Evolutionary conservation across 2,888 invertebrate species (phyloP).

Genomic region (Melieria omissa): DNA sequence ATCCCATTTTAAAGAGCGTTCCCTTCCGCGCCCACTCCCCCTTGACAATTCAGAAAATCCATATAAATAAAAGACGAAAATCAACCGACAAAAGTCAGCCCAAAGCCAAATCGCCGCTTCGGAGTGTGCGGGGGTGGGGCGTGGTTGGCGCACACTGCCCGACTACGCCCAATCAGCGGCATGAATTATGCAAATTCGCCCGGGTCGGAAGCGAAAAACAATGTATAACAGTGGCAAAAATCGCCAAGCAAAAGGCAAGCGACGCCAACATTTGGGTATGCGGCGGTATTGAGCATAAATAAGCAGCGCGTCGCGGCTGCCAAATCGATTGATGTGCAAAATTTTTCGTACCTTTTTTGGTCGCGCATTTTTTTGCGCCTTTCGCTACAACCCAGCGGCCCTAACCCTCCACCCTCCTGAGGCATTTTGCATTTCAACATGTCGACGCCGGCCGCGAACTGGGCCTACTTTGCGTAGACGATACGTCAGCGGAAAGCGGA

Average conservation of each 20-base stretch:
- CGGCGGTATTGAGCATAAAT: not conserved
- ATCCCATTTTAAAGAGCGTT: not conserved
- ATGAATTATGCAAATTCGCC: constrained; percentile 15
- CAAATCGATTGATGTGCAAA: constrained; percentile 12
- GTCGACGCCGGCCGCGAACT: no score
- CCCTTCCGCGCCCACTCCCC: constrained; percentile 39
- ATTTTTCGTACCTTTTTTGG: not conserved
- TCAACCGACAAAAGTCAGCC: constrained; percentile 5
- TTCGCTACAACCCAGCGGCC: no score
- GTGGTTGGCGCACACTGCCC: not conserved
- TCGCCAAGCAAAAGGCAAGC: not conserved
- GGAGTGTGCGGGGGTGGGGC: not conserved
- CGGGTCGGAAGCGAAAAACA: not conserved
- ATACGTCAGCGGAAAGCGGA: no score
- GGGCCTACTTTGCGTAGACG: no score
- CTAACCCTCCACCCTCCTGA: no score
- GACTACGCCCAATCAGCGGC: constrained; percentile 16
- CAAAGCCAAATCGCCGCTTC: constrained; percentile 38
- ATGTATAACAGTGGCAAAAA: not conserved
- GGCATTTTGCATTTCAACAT: no score
- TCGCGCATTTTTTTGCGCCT: not conserved
- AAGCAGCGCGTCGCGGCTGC: not conserved
- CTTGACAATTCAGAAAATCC: not conserved
- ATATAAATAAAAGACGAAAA: not conserved
- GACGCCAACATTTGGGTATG: not conserved